Base-by-base conservation (phyloP, 2,888 invertebrate genomes). In the Andrena camellia region DNA sequence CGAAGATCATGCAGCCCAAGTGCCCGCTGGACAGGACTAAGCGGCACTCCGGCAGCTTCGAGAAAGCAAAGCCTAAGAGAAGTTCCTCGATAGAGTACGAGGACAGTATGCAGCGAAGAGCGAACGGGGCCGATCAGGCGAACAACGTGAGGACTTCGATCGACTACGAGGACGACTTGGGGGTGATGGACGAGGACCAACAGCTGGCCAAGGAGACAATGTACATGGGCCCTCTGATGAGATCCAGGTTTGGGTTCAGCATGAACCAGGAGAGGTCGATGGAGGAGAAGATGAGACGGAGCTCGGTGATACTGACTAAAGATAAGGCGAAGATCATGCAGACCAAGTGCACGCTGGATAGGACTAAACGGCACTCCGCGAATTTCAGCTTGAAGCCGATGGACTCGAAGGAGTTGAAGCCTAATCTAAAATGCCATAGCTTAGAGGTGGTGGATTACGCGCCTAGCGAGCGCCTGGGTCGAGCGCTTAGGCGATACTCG, bases 361-460 rank as follows among this genome's bases (percentile, higher is more conserved):
- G 89, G 48, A 90, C 84, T 42, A 93, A 93, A 77, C 91, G 93
- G 8, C 91, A 93, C 76, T 92, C 93, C n/a, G 90, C 88, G 33
- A 92, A 84, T 76, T 92, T 90, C 64, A 88, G 87, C 57, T 74
- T 86, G 31, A 88, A 90, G 59, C 80, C 89, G 23, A 82, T 90
- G 0, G 92, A 93, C 2, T 62, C 88, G 29, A 93, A 93, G 52
- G 93, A 93, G 20, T 66, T 79, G 5, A 92, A 91, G 74, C 89
- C 84, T 31, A 91, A 87, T 42, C 89, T 92, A 54, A 93, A 93
- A 68, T 90, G 93, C 2, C 92, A 93, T 74, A 94, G 93, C 68
- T 79, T 93, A 62, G 93, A 94, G 54, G 90, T 92, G 6, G 83
- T 89, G 3, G 91, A 92, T 54, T 91, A 90, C 42, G 81, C 83